phyloP scores from a whole-genome alignment of 2,113 vertebrate genomes.

The Panthera tigris region DNA sequence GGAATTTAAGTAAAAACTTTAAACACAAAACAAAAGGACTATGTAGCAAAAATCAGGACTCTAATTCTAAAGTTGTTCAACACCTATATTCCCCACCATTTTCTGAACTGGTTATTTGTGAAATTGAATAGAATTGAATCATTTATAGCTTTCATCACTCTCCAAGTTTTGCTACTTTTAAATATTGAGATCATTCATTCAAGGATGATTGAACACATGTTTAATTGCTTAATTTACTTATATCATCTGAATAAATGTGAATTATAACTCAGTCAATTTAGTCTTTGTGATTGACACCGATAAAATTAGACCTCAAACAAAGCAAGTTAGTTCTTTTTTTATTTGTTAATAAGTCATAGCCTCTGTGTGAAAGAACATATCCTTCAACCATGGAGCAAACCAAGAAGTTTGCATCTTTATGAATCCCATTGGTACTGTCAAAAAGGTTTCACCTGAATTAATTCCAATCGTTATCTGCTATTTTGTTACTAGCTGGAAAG shows the following conservation, averaged over 20 bases:
- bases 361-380: background rate
- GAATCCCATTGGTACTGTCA: background rate
- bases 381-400: background rate
- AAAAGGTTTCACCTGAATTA: background rate
- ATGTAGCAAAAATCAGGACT: background rate
- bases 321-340: constrained; percentile 17
- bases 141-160: background rate
- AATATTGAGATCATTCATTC: constrained; percentile 61
- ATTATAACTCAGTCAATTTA: constrained; percentile 40
- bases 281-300: background rate
- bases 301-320: constrained; percentile 35
- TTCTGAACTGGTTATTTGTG: background rate
- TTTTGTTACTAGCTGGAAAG: background rate
- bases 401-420: background rate
- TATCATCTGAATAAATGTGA: constrained; percentile 45
- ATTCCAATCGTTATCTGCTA: background rate
- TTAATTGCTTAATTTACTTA: constrained; percentile 61
- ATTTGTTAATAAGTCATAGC: background rate
- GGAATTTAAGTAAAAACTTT: background rate
- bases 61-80: background rate
- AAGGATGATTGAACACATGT: constrained; percentile 48
- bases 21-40: background rate
- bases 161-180: constrained; percentile 44
- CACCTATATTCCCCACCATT: background rate
- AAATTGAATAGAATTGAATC: background rate